Conservation (phyloP, 2,888 invertebrate genomes). For the Pseudoips prasinana region DNA sequence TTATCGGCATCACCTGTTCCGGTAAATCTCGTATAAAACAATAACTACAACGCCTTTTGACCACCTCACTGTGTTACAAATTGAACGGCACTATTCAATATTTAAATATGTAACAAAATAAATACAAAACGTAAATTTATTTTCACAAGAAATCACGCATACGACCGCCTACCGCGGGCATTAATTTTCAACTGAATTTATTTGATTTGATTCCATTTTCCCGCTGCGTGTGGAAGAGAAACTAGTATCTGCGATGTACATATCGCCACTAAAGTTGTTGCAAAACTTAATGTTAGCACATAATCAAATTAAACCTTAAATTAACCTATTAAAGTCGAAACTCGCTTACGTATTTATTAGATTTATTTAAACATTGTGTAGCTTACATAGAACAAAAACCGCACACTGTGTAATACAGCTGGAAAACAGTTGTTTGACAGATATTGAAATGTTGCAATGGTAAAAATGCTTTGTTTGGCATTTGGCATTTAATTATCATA, state of each 20-base stretch:
- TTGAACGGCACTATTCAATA: constrained; percentile 56
- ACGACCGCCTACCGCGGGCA: constrained; percentile 54
- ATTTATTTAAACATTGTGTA: no score
- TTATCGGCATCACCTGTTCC: constrained; percentile 69
- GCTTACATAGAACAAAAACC: no score
- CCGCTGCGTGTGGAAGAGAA: constrained; percentile 34
- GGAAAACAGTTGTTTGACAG: constrained; percentile 8
- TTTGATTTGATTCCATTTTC: constrained; percentile 41
- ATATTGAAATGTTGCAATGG: constrained; percentile 9
- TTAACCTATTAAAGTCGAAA: neutral
- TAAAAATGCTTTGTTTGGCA: constrained; percentile 1
- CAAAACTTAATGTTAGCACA: neutral
- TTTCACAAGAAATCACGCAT: constrained; percentile 42
- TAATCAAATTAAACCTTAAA: neutral
- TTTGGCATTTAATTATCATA: no score
- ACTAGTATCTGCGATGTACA: constrained; percentile 6
- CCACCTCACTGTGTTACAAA: constrained; percentile 42
- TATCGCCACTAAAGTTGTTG: constrained; percentile 3
- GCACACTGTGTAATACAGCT: neutral
- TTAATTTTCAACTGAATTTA: constrained; percentile 66
- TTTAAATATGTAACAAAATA: constrained; percentile 62
- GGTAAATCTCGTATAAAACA: constrained; percentile 37
- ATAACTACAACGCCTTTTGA: constrained; percentile 37
- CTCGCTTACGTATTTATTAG: constrained; percentile 1
- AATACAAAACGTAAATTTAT: constrained; percentile 70